Evolutionary conservation across 1,140 invertebrate genomes (phyloP).

Genomic region (Bathynomus jamesi): DNA sequence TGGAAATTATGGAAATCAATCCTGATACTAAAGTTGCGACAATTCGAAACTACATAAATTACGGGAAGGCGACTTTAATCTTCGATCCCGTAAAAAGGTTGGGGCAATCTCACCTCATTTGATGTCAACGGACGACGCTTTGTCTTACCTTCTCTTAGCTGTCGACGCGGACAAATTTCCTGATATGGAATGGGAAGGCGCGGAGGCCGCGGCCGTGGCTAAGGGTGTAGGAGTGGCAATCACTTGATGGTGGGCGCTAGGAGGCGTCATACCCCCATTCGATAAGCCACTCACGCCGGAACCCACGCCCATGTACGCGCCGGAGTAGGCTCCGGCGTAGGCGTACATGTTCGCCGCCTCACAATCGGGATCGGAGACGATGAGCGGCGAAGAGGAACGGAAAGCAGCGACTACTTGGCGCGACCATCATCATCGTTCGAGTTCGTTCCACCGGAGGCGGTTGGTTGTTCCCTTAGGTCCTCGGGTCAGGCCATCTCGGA

Average conservation of each 20-base stretch:
- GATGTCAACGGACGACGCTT: no score
- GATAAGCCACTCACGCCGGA: constrained; percentile 29
- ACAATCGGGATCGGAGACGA: neutral
- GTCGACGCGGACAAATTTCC: constrained; percentile 19
- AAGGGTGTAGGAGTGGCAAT: neutral
- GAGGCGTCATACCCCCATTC: neutral
- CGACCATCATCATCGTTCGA: no score
- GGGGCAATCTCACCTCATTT: no score
- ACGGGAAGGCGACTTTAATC: no score
- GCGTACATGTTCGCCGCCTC: constrained; percentile 15
- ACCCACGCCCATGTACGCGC: constrained; percentile 29
- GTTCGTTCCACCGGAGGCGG: no score
- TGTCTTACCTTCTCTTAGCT: constrained; percentile 28
- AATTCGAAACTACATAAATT: no score
- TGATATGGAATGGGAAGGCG: neutral
- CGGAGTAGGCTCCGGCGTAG: constrained; percentile 26
- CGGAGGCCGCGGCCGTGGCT: neutral
- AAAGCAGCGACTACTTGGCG: no score
- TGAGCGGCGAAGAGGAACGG: neutral
- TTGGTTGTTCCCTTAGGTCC: no score
- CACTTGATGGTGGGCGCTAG: neutral
- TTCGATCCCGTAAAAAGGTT: no score
- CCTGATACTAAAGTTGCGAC: no score
- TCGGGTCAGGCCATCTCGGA: no score
- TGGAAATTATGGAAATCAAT: no score